These are phyloP conservation scores for Eugnorisma glareosa DNA, from an alignment of 2,888 invertebrate genomes.

Conservation along the genomic window DNA sequence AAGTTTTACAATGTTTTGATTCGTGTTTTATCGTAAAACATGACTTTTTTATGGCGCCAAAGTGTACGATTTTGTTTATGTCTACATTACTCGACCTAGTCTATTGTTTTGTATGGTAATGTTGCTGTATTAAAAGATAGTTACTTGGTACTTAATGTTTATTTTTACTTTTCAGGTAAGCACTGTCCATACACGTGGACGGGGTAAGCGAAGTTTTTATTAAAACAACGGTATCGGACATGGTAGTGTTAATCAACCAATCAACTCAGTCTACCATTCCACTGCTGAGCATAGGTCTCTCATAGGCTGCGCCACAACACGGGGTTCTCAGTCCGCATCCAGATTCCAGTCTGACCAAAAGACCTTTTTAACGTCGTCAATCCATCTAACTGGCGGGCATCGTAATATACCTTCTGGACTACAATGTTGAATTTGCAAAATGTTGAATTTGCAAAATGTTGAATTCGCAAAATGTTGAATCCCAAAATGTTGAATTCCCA, in stretches of 20 bases:
- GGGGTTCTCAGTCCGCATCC: too few species aligned
- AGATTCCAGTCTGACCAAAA: not conserved
- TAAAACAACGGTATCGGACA: not conserved
- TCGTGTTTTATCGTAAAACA: conserved; percentile 31
- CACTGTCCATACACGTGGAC: not conserved
- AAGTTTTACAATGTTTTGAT: conserved; percentile 40
- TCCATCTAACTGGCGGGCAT: too few species aligned
- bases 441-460: too few species aligned
- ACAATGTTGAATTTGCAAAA: too few species aligned
- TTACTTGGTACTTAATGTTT: not conserved
- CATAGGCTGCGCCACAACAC: not conserved
- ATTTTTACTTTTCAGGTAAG: conserved; percentile 39
- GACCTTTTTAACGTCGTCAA: not conserved
- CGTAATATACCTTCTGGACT: too few species aligned
- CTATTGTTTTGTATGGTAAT: conserved; percentile 8
- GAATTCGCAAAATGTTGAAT: too few species aligned
- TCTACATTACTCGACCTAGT: not conserved
- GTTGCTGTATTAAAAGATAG: not conserved
- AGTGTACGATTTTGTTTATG: conserved; percentile 22
- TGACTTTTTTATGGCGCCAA: conserved; percentile 30
- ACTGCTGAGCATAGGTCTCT: not conserved
- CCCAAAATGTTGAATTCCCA: too few species aligned
- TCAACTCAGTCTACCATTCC: not conserved
- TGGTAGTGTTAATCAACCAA: too few species aligned
- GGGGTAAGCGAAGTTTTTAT: conserved; percentile 21